Evolutionary conservation across 1,140 invertebrate genomes (phyloP), one percentile per base, ranked within the genome.

Genomic region (Daktulosphaira vitifoliae): DNA sequence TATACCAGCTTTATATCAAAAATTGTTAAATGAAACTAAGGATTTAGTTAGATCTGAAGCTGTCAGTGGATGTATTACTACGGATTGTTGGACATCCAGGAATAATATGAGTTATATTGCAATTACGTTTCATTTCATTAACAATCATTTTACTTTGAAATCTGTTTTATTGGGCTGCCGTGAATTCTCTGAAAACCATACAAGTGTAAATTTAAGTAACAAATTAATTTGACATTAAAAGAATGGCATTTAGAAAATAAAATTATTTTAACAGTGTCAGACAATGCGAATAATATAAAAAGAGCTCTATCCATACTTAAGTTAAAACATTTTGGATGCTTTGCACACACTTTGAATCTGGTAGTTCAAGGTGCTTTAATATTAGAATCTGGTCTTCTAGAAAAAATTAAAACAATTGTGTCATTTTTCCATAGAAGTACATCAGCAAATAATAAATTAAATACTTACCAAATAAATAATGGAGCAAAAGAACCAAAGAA

Each of bases 241-340:
- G 22, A 50, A 50, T 50, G 49, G 49, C 9, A 50, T 15, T 16
- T 50, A 23, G 13, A 29, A 3, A 15, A 2, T 2, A 50, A 50
- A 25, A 15, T 26, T 29, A n/a, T 50, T 50, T 8, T 50, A 15
- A 23, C 25, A 2, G 49, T 50, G 2, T 50, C 49, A 25, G 49
- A 50, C 8, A 50, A 26, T 50, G 49, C 49, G 6, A 50, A n/a
- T n/a, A 50, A 50, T 50, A 50, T 50, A 1, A 50, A 50, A 15
- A 50, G 25, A 5, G 49, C 49, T 29, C n/a, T 50, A 7, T 4
- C 13, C n/a, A 50, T 0, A 7, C 22, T 50, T n/a, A 9, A 25
- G 3, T 16, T 50, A 50, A 50, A 4, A 50, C 49, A 50, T 6
- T 25, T 50, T 22, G 23, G 23, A 3, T 29, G 49, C 25, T 50